Conservation (phyloP, 2,113 vertebrate genomes). For the Lampris incognitus region DNA sequence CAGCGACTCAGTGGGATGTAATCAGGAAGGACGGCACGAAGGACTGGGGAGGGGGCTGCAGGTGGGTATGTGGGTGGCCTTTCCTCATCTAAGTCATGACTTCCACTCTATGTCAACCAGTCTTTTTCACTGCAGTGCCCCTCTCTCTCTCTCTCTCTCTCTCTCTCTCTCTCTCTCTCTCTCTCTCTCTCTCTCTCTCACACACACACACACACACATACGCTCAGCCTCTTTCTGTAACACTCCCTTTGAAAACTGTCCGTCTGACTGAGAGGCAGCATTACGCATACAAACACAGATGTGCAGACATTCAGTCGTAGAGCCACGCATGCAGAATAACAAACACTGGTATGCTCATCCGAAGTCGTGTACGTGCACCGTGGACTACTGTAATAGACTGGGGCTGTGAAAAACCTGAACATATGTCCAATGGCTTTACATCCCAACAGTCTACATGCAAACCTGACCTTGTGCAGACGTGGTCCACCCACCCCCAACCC, state of each 20-base stretch:
- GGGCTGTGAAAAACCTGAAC: conserved; percentile 16
- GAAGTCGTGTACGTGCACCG: background rate
- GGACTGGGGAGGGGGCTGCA: background rate
- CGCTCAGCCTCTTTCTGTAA: background rate
- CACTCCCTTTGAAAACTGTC: conserved; percentile 39
- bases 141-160: background rate
- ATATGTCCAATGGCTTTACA: conserved; percentile 42
- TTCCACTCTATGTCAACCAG: conserved; percentile 36
- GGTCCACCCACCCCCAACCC: background rate
- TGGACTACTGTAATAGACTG: background rate
- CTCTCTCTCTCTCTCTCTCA: background rate
- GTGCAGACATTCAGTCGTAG: conserved; percentile 35
- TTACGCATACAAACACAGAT: conserved; percentile 49
- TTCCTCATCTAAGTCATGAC: conserved; percentile 30
- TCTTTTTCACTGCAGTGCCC: conserved; percentile 29
- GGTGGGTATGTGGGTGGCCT: conserved; percentile 36
- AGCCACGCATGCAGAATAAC: conserved; percentile 41
- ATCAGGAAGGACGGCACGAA: conserved; percentile 14
- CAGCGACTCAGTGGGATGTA: conserved; percentile 49
- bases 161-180: background rate
- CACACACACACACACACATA: too few relatives aligned
- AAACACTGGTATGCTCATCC: conserved; percentile 10
- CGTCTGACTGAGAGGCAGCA: conserved; percentile 29
- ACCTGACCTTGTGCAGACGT: conserved; percentile 36
- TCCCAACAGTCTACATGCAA: conserved; percentile 25